Evolutionary conservation across 2,888 invertebrate genomes (phyloP).

Genomic region (Eristalis intricaria): DNA sequence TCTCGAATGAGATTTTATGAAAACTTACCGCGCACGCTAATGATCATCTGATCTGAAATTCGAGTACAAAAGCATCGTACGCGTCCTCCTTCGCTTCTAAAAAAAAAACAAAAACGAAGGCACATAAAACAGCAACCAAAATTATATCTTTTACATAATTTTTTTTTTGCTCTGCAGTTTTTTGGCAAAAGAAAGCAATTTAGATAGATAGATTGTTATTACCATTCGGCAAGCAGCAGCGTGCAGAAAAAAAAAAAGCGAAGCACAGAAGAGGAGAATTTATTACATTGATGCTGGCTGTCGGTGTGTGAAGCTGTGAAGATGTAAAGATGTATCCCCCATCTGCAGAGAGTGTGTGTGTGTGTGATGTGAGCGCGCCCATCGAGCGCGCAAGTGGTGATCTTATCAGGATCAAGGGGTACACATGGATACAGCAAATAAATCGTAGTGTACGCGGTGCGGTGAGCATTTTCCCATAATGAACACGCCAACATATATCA

Average conservation of each 20-base stretch:
- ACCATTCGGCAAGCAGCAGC: slow-evolving; percentile 8
- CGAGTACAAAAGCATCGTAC: slow-evolving; percentile 28
- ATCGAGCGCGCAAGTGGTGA: slow-evolving; percentile 56
- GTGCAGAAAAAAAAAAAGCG: background rate
- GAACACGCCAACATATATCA: slow-evolving; percentile 72
- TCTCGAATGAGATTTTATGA: no score
- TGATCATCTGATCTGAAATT: slow-evolving; percentile 36
- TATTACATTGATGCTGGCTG: slow-evolving; percentile 43
- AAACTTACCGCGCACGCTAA: background rate
- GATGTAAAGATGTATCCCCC: background rate
- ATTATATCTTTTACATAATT: slow-evolving; percentile 10
- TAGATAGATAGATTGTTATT: slow-evolving; percentile 71
- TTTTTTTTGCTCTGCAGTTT: slow-evolving; percentile 4
- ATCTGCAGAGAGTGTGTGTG: background rate
- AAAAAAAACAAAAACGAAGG: background rate
- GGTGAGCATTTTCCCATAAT: slow-evolving; percentile 70
- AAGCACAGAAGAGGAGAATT: slow-evolving; percentile 23
- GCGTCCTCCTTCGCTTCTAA: slow-evolving; percentile 31
- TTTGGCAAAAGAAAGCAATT: slow-evolving; percentile 72
- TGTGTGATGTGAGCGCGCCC: slow-evolving; percentile 28
- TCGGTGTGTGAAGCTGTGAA: background rate
- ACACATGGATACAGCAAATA: slow-evolving; percentile 54
- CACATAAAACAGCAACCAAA: background rate
- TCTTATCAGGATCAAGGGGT: slow-evolving; percentile 66
- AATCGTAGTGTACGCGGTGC: slow-evolving; percentile 49